Evolutionary conservation across 1,140 invertebrate genomes (phyloP), one percentile per base, ranked within the genome.

Genomic region (Rhysida immarginata): DNA sequence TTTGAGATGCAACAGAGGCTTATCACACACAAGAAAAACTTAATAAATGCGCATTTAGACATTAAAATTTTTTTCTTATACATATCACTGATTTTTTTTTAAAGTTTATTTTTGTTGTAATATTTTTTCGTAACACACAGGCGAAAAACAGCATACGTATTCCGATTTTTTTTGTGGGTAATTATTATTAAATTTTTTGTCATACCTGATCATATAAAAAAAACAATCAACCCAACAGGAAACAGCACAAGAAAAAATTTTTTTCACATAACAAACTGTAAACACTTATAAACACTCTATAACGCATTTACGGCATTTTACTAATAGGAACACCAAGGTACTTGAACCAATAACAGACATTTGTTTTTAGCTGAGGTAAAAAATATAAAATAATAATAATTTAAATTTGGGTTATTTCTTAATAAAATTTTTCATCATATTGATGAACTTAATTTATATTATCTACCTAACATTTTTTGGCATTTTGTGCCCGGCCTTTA

Each of bases 61-160:
- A n/a, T n/a, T n/a, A n/a, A n/a, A n/a, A n/a, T n/a, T n/a, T n/a
- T 41, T 41, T 41, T 11, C 35, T 48, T 48, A 18, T 48, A 48
- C 45, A 48, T 48, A 48, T 8, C n/a, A 48, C 21, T 48, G 8
- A 48, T 48, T 20, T 13, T 20, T 48, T 11, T 8, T 14, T 13
- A 18, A 48, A 48, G 35, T 23, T 18, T 5, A 18, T 51, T 51
- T 5, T 27, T 26, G 13, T 26, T 51, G 16, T 51, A 26, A 51
- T n/a, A 11, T 41, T 41, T 11, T 41, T n/a, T 11, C n/a, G 11
- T 51, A 51, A 51, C 49, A 51, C 49, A 51, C 49, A 51, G 49
- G 49, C 49, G 26, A n/a, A n/a, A 51, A 51, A 51, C 49, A 26
- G 49, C 49, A 27, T 51, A 51, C 49, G 49, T 51, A 51, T 51